A percentile compares a stretch with the other conserved stretches of the same genome.
These are phyloP conservation scores for Amblyraja radiata DNA, from an alignment of 2,797 vertebrate species.

Conservation along the genomic window DNA sequence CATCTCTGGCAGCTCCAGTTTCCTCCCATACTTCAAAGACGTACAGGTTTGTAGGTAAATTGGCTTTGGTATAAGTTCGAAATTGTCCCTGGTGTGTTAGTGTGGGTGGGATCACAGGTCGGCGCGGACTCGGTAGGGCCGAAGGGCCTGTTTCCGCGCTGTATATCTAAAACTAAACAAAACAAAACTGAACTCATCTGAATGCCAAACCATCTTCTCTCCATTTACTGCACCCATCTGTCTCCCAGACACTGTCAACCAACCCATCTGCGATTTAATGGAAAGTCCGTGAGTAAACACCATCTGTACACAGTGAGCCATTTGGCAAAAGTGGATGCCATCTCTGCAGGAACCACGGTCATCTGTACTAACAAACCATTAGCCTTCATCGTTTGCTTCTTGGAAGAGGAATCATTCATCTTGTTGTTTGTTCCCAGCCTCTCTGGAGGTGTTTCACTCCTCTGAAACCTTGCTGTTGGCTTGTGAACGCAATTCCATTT, in stretches of 20 bases:
- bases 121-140: too few relatives aligned
- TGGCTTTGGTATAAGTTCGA: too few relatives aligned
- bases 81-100: too few relatives aligned
- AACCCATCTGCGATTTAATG: slow-evolving; percentile 3
- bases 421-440: slow-evolving; percentile 12
- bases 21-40: too few relatives aligned
- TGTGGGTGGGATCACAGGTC: too few relatives aligned
- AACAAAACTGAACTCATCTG: neutral
- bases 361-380: slow-evolving; percentile 25
- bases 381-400: neutral
- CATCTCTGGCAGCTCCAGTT: too few relatives aligned
- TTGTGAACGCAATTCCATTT: slow-evolving; percentile 10
- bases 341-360: neutral
- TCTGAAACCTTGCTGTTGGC: slow-evolving; percentile 23
- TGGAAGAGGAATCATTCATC: slow-evolving; percentile 9
- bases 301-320: neutral
- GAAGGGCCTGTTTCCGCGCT: too few relatives aligned
- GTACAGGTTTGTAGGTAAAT: too few relatives aligned
- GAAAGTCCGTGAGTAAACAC: neutral
- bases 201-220: slow-evolving; percentile 1
- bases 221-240: slow-evolving; percentile 17
- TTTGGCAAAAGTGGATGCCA: neutral
- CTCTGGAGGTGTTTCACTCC: neutral
- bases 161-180: too few relatives aligned
- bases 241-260: slow-evolving; percentile 8